phyloP scores from a whole-genome alignment of 2,888 invertebrate genomes.

The Pemphredon lugubris region DNA sequence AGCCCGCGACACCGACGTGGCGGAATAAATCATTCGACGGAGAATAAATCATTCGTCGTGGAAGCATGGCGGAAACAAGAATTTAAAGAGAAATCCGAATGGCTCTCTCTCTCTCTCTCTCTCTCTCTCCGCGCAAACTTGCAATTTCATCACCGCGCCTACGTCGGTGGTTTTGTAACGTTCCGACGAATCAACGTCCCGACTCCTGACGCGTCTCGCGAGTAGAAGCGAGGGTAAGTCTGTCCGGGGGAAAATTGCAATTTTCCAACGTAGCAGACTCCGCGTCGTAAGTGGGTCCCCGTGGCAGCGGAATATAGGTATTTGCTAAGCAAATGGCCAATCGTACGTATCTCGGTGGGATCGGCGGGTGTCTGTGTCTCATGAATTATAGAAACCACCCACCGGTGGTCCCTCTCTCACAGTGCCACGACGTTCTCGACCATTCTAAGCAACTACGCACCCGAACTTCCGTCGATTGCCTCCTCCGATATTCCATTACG shows the following conservation, averaged over 20 bases:
- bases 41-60: slow-evolving; percentile 45
- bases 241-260: slow-evolving; percentile 49
- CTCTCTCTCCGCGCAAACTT: no score
- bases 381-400: slow-evolving; percentile 74
- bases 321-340: slow-evolving; percentile 77
- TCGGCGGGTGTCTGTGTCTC: slow-evolving; percentile 70
- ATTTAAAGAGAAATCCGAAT: slow-evolving; percentile 29
- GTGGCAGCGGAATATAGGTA: slow-evolving; percentile 59
- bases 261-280: slow-evolving; percentile 46
- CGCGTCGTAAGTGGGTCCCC: slow-evolving; percentile 52
- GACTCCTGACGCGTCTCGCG: not conserved
- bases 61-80: slow-evolving; percentile 34
- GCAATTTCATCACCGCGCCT: no score
- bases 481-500: slow-evolving; percentile 59
- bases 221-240: slow-evolving; percentile 1
- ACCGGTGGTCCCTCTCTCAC: slow-evolving; percentile 44
- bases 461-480: slow-evolving; percentile 34
- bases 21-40: slow-evolving; percentile 39
- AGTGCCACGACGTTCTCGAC: slow-evolving; percentile 44
- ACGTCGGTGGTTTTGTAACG: no score
- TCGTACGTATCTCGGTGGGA: slow-evolving; percentile 72
- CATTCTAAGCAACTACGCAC: slow-evolving; percentile 40
- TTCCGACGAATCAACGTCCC: slow-evolving; percentile 48
- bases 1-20: slow-evolving; percentile 30
- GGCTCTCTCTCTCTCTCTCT: slow-evolving; percentile 23